Evolutionary conservation across 1,140 invertebrate species (phyloP).

Genomic region (Yoshiicerus persimilis): DNA sequence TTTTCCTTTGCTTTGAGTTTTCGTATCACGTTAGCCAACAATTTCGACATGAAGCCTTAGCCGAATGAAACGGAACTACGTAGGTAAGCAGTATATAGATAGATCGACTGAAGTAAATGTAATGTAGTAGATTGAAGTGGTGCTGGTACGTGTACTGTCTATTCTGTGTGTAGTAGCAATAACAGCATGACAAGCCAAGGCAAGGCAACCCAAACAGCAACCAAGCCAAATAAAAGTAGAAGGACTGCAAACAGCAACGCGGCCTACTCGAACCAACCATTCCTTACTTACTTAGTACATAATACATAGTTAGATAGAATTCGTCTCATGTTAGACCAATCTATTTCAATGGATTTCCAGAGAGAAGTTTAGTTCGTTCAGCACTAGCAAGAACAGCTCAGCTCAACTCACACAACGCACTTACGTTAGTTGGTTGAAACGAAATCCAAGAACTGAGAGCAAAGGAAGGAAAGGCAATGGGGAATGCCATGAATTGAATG

Average conservation of each 20-base stretch:
- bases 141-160: neutral
- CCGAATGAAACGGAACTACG: neutral
- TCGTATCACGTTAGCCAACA: neutral
- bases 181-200: neutral
- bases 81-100: neutral
- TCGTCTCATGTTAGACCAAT: slow-evolving; percentile 12
- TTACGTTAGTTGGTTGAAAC: neutral
- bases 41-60: neutral
- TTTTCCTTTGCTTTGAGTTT: neutral
- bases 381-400: too few species aligned
- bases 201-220: neutral
- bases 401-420: neutral
- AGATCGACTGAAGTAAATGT: neutral
- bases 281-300: neutral
- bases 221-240: neutral
- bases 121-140: neutral
- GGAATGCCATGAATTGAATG: neutral
- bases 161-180: neutral
- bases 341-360: neutral
- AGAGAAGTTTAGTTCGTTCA: neutral
- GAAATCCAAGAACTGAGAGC: neutral
- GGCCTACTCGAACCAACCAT: neutral
- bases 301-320: neutral
- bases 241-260: neutral
- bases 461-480: slow-evolving; percentile 14